Base-by-base conservation (phyloP, 2,113 vertebrate genomes). In the Chaetodon auriga region DNA sequence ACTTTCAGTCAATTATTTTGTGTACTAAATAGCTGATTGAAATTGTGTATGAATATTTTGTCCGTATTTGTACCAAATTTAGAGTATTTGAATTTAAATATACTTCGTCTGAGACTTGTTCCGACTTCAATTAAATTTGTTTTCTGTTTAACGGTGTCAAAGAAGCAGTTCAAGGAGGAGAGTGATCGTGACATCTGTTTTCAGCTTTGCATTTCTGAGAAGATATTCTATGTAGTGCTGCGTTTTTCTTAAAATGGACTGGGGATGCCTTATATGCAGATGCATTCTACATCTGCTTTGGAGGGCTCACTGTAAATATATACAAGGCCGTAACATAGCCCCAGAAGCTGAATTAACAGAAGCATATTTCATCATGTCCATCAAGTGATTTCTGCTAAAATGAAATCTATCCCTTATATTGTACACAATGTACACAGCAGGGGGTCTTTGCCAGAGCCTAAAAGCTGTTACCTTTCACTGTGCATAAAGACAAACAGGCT, bases 361-460 rank as follows among this genome's bases (percentile, higher is more conserved):
- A 5, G 2, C 0, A 25, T 62, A 46, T 30, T 55, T 66, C 6
- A 48, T 0, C 5, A 0, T 18, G 18, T 61, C 25, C 51, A 60
- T 54, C 30, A 23, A 14, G 4, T 75, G 41, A 55, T 75, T 78
- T 49, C 16, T 36, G 18, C 0, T 58, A 30, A 60, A 57, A 62
- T 18, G 1, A 70, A 77, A 77, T 68, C 77, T 55, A 66, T 30
- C 58, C 18, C 36, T n/a, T 58, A 14, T 48, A 7, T 30, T 75
- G 53, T 36, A 68, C 16, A 64, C 55, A 63, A 49, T 43, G n/a
- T 54, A 61, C 11, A 11, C 5, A 43, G 77, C 48, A 48, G 65
- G 68, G 45, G 61, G 41, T 76, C 36, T 61, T 45, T 78, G 21
- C 23, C 38, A 18, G 53, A 49, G 55, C 57, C 54, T 82, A 18